Evolutionary conservation across 2,113 vertebrate species (phyloP), one percentile per base, ranked within the genome.

Genomic region (Bubo scandiacus): DNA sequence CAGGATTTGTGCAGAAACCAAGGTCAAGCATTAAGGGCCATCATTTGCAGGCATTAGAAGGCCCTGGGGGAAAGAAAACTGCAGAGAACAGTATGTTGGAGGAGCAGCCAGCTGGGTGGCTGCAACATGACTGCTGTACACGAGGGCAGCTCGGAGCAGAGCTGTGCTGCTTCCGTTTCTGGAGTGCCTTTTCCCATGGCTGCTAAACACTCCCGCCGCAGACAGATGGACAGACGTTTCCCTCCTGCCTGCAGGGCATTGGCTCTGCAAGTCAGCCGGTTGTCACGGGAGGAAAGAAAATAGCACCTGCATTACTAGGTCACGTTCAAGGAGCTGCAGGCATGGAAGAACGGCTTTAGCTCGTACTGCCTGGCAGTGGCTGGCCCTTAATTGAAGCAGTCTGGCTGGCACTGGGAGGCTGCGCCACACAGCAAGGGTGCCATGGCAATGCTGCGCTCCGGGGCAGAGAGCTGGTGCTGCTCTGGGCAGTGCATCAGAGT

Each of bases 261-360:
- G 6, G 47, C 77, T 91, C 70, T 86, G 85, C 71, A 27, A 90
- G 88, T 92, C 81, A 96, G 77, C 65, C 11, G 26, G 84, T 95
- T 92, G 81, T 94, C 87, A 91, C 12, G 5, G 58, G 91, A 92
- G 74, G 71, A 79, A 82, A 92, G 86, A 94, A 96, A 97, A 91
- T 66, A 94, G 91, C 81, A 82, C 92, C 84, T 94, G 81, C 54
- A 8, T 87, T 86, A 52, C 86, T 80, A 68, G 95, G 91, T 95
- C 91, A 88, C 2, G 19, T 88, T 91, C 70, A 51, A 86, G 78
- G 81, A 91, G 86, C 91, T 82, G 61, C 52, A 75, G 78, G 89
- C 73, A 49, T 38, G 57, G 63, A 81, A 92, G 43, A 83, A 42
- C 6, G 9, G 88, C 70, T 84, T 79, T 92, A 77, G 30, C 19